phyloP scores from a whole-genome alignment of 2,113 vertebrate species.

The Columba livia region DNA sequence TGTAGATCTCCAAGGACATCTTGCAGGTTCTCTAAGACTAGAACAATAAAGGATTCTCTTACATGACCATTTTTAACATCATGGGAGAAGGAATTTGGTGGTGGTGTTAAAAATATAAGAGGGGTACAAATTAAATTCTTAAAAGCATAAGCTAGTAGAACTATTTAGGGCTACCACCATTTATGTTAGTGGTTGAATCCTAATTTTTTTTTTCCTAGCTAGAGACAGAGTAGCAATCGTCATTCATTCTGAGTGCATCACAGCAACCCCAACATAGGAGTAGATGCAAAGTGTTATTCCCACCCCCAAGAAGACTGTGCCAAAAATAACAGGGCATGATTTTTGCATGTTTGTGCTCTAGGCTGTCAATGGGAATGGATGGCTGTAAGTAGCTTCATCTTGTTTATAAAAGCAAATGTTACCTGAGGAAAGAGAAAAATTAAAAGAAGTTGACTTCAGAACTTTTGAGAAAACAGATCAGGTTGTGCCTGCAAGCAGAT shows the following conservation, averaged over 20 bases:
- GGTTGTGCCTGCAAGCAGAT: neutral
- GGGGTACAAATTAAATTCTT: neutral
- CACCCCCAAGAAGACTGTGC: neutral
- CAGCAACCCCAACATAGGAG: neutral
- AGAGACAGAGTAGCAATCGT: neutral
- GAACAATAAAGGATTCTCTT: neutral
- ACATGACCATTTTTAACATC: neutral
- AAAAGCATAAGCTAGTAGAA: neutral
- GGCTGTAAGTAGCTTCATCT: neutral
- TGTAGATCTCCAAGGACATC: neutral
- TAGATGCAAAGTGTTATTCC: neutral
- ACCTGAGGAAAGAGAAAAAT: neutral
- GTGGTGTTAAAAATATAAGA: neutral
- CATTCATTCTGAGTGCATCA: neutral
- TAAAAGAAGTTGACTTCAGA: neutral
- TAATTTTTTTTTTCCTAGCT: neutral
- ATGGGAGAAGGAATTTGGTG: neutral
- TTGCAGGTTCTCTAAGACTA: neutral
- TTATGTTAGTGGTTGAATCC: neutral
- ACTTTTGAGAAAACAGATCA: neutral
- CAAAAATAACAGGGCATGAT: neutral
- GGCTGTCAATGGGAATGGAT: neutral
- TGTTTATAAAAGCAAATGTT: neutral
- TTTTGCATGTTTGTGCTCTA: neutral
- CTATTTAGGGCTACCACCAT: neutral